Evolutionary conservation across 2,113 vertebrate genomes (phyloP).

Genomic region (Amphiprion percula): DNA sequence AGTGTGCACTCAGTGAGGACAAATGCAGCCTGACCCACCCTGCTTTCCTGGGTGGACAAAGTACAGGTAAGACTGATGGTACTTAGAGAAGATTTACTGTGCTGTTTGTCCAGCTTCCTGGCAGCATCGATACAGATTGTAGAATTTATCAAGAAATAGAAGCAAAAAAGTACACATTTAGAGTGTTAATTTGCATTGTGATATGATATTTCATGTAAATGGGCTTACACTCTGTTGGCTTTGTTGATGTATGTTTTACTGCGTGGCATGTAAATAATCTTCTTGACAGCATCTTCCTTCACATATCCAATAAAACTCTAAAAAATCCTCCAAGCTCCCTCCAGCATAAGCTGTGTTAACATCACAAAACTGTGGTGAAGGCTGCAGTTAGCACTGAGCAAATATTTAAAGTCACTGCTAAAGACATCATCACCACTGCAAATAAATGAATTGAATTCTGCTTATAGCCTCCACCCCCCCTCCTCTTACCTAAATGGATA

Average conservation of each 20-base stretch:
- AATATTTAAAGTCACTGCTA: constrained; percentile 79
- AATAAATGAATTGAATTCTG: constrained; percentile 80
- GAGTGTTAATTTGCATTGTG: constrained; percentile 23
- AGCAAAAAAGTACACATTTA: constrained; percentile 1
- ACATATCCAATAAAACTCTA: constrained; percentile 15
- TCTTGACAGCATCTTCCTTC: constrained; percentile 21
- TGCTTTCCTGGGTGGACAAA: constrained; percentile 36
- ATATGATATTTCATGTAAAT: constrained; percentile 28
- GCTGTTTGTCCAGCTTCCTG: constrained; percentile 33
- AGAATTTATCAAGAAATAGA: constrained; percentile 28
- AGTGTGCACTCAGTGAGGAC: constrained; percentile 54
- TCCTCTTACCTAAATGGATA: constrained; percentile 78
- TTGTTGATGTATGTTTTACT: constrained; percentile 19
- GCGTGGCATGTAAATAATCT: constrained; percentile 37
- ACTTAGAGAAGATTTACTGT: constrained; percentile 49
- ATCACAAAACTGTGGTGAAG: constrained; percentile 56
- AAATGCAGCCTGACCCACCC: constrained; percentile 54
- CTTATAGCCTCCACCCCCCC: constrained; percentile 57
- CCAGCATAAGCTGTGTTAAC: constrained; percentile 54
- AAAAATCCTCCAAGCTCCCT: constrained; percentile 37
- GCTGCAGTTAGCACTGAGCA: constrained; percentile 69
- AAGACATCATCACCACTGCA: constrained; percentile 79
- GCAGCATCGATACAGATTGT: constrained; percentile 37
- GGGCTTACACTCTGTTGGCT: constrained; percentile 25
- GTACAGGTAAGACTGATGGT: constrained; percentile 47